Percentiles rank a stretch among this genome's conserved stretches.
Evolutionary conservation across 1,140 invertebrate genomes (phyloP).

Genomic region (Caenorhabditis latens): DNA sequence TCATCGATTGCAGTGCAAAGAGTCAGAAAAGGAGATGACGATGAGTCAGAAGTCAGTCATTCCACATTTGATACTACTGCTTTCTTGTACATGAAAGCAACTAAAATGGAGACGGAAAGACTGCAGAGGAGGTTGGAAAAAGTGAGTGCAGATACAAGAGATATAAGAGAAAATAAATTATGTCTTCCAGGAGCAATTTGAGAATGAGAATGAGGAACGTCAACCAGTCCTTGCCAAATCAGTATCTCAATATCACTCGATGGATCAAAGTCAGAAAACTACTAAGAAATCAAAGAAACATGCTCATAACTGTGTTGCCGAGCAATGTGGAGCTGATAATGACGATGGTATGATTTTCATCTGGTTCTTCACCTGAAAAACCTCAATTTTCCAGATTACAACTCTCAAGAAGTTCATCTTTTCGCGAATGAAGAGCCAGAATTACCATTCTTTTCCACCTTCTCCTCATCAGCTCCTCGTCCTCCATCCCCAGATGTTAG

Average conservation of each 20-base stretch:
- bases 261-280: constrained; percentile 15
- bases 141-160: not conserved
- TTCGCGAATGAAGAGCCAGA: constrained; percentile 54
- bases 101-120: constrained; percentile 40
- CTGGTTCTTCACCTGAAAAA: not conserved
- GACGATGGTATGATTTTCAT: not conserved
- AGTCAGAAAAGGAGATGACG: constrained; percentile 3
- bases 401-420: constrained; percentile 45
- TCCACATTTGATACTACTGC: constrained; percentile 51
- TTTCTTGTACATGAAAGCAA: constrained; percentile 52
- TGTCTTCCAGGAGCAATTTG: constrained; percentile 10
- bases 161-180: not conserved
- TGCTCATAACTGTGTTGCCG: constrained; percentile 59
- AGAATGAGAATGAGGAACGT: constrained; percentile 37
- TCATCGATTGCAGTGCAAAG: not conserved
- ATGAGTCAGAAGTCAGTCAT: constrained; percentile 39
- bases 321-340: constrained; percentile 56
- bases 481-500: constrained; percentile 38
- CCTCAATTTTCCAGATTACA: constrained; percentile 19
- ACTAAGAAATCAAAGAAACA: constrained; percentile 17
- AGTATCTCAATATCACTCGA: constrained; percentile 56
- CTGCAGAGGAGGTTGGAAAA: constrained; percentile 56
- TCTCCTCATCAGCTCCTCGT: constrained; percentile 35
- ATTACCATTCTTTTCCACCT: constrained; percentile 48
- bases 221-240: constrained; percentile 46